phyloP scores from a whole-genome alignment of 2,797 vertebrate species.

The Argya squamiceps region DNA sequence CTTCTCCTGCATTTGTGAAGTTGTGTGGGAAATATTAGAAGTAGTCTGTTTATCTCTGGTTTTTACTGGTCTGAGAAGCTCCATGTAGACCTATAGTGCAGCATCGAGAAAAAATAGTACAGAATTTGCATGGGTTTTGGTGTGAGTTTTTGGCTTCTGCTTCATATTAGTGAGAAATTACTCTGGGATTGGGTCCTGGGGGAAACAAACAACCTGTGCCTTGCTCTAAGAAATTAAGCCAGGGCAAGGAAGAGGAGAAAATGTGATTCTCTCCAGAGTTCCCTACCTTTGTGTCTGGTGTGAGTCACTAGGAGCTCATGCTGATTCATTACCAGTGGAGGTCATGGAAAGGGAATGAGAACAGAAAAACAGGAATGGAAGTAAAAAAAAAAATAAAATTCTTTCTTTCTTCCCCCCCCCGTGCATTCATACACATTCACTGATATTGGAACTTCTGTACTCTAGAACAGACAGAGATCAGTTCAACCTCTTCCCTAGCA shows the following conservation, averaged over 20 bases:
- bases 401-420: neutral
- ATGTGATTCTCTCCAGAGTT: neutral
- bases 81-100: neutral
- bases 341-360: neutral
- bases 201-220: neutral
- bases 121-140: neutral
- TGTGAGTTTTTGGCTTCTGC: neutral
- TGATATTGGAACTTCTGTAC: neutral
- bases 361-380: neutral
- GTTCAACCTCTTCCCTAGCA: neutral
- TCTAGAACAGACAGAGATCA: neutral
- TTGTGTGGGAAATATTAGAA: neutral
- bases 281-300: neutral
- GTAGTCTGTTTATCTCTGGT: neutral
- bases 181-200: neutral
- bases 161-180: neutral
- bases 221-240: neutral
- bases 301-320: neutral
- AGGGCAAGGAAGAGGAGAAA: neutral
- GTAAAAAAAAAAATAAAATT: neutral
- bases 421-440: neutral
- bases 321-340: neutral
- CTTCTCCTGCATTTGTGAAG: neutral
- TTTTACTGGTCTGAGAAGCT: neutral
- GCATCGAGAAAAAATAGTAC: neutral